phyloP scores from a whole-genome alignment of 2,888 invertebrate species.

The Bombylius discolor region DNA sequence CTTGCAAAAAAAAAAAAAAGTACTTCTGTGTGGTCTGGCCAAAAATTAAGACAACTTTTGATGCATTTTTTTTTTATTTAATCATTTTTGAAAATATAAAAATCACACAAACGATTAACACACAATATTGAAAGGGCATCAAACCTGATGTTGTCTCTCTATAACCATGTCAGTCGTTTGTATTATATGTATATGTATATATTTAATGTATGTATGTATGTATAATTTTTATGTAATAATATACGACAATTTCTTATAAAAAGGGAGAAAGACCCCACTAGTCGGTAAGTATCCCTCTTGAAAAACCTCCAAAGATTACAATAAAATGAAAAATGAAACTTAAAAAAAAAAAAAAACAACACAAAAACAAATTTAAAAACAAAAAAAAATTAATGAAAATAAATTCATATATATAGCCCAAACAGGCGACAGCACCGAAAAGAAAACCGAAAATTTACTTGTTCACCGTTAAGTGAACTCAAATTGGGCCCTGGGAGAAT shows the following conservation, averaged over 20 bases:
- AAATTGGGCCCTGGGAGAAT: conserved; percentile 9
- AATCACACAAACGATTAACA: conserved; percentile 1
- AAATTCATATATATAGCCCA: not conserved
- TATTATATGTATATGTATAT: no score
- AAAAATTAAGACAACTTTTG: conserved; percentile 20
- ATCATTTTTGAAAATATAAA: not conserved
- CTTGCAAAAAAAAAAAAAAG: conserved; percentile 5
- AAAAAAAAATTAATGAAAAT: no score
- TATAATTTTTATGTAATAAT: not conserved
- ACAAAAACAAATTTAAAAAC: not conserved
- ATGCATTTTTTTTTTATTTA: conserved; percentile 5
- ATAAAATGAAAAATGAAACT: not conserved
- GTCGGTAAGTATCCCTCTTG: not conserved
- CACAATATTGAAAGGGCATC: conserved; percentile 1
- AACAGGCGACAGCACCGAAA: conserved; percentile 2
- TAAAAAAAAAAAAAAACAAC: conserved; percentile 1
- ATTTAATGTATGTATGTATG: no score
- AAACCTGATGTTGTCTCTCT: not conserved
- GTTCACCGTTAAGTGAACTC: conserved; percentile 8
- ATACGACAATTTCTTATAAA: conserved; percentile 4
- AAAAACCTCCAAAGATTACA: not conserved
- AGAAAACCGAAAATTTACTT: conserved; percentile 8
- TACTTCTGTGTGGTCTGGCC: conserved; percentile 19
- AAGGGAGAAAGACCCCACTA: no score
- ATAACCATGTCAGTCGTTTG: conserved; percentile 1